Base-by-base conservation (phyloP, 2,888 invertebrate genomes). In the Beris morrisii region DNA sequence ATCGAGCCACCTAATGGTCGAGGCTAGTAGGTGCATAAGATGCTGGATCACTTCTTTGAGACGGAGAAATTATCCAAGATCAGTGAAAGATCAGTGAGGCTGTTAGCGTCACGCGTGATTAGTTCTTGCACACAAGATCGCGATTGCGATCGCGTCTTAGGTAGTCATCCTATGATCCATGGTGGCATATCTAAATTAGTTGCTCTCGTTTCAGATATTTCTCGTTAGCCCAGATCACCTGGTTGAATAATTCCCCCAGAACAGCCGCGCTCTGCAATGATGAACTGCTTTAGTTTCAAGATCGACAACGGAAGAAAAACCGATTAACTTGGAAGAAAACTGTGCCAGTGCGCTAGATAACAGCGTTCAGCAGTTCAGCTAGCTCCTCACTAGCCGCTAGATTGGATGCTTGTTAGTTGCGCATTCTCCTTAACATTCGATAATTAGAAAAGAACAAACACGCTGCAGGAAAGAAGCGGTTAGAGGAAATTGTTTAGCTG, bases 381-480 rank as follows among this genome's bases (percentile, higher is more conserved):
- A 22, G 22, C 3, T 22, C 22, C 22, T 22, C 22, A 22, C 22
- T 22, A 22, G n/a, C 6, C 48, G 52, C 31, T 15, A 13, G 22
- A 58, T 45, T 44, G 22, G 44, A 44, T 31, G 44, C 58, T 58
- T 38, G 58, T 58, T 58, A 45, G 30, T 38, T 38, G 2, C 38
- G 45, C 45, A 44, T 4, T 45, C 38, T 30, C 22, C 15, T 52
- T 43, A 50, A 52, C 46, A 46, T 61, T 38, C 11, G 32, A 50
- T 61, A 61, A 61, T 61, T 61, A 61, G 61, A 52, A 61, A 9
- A 61, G 43, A 38, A 38, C 9, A 38, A 38, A 38, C 38, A 38
- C 5, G 38, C 38, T 38, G 9, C 38, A 38, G 38, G 38, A 38
- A 38, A 38, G 11, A 48, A 55, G 15, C 15, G 15, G n/a, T 7